Evolutionary conservation across 2,113 vertebrate genomes (phyloP), one percentile per base, ranked within the genome.

Genomic region (Deroptyus accipitrinus): DNA sequence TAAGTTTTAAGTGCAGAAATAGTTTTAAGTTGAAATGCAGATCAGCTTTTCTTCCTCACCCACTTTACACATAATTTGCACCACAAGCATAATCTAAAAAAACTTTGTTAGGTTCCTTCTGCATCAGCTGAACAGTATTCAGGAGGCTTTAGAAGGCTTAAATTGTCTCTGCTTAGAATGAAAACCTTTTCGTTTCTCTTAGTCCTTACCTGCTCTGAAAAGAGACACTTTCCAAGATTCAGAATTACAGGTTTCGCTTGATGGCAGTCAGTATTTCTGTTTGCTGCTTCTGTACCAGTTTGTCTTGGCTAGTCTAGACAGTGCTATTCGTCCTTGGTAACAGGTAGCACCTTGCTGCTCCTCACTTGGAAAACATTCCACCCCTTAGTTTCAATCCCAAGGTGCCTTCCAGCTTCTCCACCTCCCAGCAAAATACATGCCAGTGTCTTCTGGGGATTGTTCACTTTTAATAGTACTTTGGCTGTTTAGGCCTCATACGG

Each of bases 41-140:
- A 93, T 83, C 46, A 78, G 83, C 51, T 83, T 93, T 93, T 80
- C 72, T 86, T 90, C 37, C 61, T 84, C 83, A 88, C 55, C 82
- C 79, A 67, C 93, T 93, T 96, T 94, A 86, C 83, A 92, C 77
- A 90, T 94, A 88, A 94, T 90, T 94, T 90, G 39, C 73, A 96
- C 88, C 64, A 93, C 73, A 77, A 93, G 79, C 80, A 62, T 90
- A 61, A 41, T 88, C 88, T 79, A 90, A 94, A 87, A 95, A 89
- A 94, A 63, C 70, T 77, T 66, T 75, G n/a, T 66, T 80, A 33
- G 31, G 19, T 95, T 96, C 19, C 69, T 92, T 94, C 66, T 95
- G 66, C 67, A 96, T 94, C 66, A 86, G 46, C 80, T 90, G 61
- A 80, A 64, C 83, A 66, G 42, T 59, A 64, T 78, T 86, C 61